Evolutionary conservation across 1,140 invertebrate genomes (phyloP).

Genomic region (Dryas iulia): DNA sequence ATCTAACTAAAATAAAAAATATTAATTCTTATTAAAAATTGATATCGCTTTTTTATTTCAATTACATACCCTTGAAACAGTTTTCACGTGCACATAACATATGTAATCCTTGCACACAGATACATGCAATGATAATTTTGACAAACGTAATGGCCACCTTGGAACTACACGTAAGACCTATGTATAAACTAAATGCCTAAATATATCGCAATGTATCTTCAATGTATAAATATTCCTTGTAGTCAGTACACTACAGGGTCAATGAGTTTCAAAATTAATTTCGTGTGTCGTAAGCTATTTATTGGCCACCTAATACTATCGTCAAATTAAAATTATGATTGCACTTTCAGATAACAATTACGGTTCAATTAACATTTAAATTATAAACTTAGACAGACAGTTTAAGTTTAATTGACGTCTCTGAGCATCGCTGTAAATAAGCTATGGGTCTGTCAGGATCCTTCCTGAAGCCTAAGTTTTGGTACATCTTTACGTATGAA

Average conservation of each 20-base stretch:
- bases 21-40: neutral
- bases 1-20: neutral
- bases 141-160: neutral
- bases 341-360: neutral
- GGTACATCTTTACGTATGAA: too few species aligned
- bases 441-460: too few species aligned
- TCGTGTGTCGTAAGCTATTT: neutral
- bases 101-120: neutral
- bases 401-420: too few species aligned
- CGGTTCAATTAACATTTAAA: neutral
- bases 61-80: too few species aligned
- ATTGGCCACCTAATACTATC: too few species aligned
- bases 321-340: neutral
- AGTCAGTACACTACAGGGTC: neutral
- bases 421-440: too few species aligned
- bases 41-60: too few species aligned
- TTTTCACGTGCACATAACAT: neutral
- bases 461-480: too few species aligned
- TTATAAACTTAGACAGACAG: too few species aligned
- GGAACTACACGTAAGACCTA: neutral
- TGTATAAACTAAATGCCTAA: too few species aligned
- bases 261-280: neutral
- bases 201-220: neutral
- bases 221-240: neutral
- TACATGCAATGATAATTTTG: neutral